Base-by-base conservation (phyloP, 2,888 invertebrate genomes). In the Eilema depressum region DNA sequence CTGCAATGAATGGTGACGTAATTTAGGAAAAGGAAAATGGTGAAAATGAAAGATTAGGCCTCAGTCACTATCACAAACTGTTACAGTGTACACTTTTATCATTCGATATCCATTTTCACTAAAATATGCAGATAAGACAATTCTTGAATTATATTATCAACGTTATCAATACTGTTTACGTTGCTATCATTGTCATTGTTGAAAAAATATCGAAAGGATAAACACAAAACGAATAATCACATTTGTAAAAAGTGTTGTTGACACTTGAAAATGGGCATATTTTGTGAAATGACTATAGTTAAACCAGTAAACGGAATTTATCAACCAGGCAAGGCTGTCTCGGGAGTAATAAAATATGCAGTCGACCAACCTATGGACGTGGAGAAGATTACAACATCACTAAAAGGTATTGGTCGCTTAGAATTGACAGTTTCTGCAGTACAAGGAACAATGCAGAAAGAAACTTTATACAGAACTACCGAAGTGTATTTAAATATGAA, bases 311-410 rank as follows among this genome's bases (percentile, higher is more conserved):
- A 84, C 23, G 86, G 84, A 1, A 78, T 76, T 0, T 87, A 83
- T 57, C 75, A 75, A 10, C 79, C 86, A 11, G 88, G 88, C 0
- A 78, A 83, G 57, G 69, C 72, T 0, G 79, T 88, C 11, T 75
- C 82, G 7, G 88, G 88, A 17, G 70, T 79, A 23, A 84, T 88
- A 12, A 87, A 82, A 67, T 88, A 88, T 70, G 83, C 81, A 0
- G 63, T 88, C 1, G 86, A 88, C 33, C 77, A 83, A 75, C 85
- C 82, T 17, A 86, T 82, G 26, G 79, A 80, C 17, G 80, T 86
- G 37, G 81, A 80, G 7, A 80, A 76, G 23, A 82, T 87, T 41
- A 66, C 62, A 20, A 62, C 62, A 23, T 70, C 70, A 62, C 33
- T 67, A 8, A 67, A 60, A 59, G 67, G 71, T n/a, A 25, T 25